These are phyloP conservation scores for Rhinolophus sinicus DNA, from an alignment of 2,113 vertebrate genomes.

Conservation along the genomic window DNA sequence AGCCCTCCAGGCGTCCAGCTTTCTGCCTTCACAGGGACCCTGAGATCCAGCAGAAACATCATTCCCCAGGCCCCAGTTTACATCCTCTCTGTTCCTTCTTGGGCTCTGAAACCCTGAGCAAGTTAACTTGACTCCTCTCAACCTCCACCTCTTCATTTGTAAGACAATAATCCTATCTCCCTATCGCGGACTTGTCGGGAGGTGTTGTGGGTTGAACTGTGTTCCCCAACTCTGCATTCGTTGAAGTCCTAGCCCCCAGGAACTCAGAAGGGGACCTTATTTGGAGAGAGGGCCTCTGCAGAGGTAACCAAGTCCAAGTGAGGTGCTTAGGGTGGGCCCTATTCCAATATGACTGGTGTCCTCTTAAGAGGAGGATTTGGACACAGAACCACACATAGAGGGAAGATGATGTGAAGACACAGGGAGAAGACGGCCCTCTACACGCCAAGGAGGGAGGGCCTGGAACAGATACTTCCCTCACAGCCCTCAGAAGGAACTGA, in stretches of 20 bases:
- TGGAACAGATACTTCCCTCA: background rate
- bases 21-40: background rate
- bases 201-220: background rate
- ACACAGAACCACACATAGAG: background rate
- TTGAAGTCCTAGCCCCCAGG: background rate
- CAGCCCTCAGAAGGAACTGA: background rate
- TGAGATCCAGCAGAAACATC: rapidly evolving
- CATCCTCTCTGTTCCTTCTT: background rate
- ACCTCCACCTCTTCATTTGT: background rate
- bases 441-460: background rate
- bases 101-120: background rate
- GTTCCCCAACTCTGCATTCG: background rate
- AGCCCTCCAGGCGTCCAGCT: background rate
- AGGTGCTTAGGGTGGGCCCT: background rate
- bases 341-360: rapidly evolving
- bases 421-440: background rate
- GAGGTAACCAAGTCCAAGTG: background rate
- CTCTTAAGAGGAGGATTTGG: background rate
- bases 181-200: background rate
- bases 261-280: background rate
- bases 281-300: background rate
- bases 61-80: background rate
- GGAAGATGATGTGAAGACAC: rapidly evolving
- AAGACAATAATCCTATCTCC: background rate
- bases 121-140: background rate